Percentiles rank a stretch among this genome's conserved stretches.
phyloP scores from a whole-genome alignment of 2,888 invertebrate species.

The Drosophila neonasuta region DNA sequence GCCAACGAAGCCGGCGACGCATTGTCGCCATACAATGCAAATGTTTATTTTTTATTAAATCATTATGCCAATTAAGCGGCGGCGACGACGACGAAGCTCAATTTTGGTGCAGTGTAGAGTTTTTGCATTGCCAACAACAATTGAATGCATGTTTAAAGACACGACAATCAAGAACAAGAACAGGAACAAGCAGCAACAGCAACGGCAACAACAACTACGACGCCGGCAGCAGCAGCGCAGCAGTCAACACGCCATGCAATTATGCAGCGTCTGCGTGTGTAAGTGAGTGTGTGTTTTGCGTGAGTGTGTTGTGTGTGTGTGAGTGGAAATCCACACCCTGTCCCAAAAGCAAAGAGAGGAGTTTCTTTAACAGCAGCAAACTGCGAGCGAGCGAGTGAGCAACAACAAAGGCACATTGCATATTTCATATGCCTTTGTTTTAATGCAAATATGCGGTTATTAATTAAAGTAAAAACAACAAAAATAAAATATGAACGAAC shows the following conservation, averaged over 20 bases:
- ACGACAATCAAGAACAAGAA: slow-evolving; percentile 48
- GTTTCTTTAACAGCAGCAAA: slow-evolving; percentile 31
- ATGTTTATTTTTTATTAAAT: slow-evolving; percentile 78
- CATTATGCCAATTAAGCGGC: slow-evolving; percentile 77
- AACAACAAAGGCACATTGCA: slow-evolving; percentile 63
- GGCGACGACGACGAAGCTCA: slow-evolving; percentile 41
- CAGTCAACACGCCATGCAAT: slow-evolving; percentile 65
- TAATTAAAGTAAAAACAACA: slow-evolving; percentile 68
- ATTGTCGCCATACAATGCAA: slow-evolving; percentile 71
- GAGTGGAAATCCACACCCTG: slow-evolving; percentile 63
- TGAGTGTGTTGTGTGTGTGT: slow-evolving; percentile 29
- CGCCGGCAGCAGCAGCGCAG: slow-evolving; percentile 17
- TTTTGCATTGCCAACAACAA: slow-evolving; percentile 47
- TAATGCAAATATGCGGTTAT: slow-evolving; percentile 76
- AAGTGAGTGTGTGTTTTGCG: slow-evolving; percentile 15
- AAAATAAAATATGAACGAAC: slow-evolving; percentile 15
- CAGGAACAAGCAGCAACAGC: slow-evolving; percentile 38
- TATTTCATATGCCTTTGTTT: slow-evolving; percentile 58
- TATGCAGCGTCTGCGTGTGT: slow-evolving; percentile 59
- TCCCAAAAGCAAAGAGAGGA: slow-evolving; percentile 49
- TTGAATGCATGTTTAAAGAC: slow-evolving; percentile 52
- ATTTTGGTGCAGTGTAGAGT: slow-evolving; percentile 66
- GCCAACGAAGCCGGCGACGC: slow-evolving; percentile 49
- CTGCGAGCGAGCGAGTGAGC: slow-evolving; percentile 61
- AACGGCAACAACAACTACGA: slow-evolving; percentile 19